phyloP scores from a whole-genome alignment of 2,113 vertebrate genomes.

The Proteles cristata region DNA sequence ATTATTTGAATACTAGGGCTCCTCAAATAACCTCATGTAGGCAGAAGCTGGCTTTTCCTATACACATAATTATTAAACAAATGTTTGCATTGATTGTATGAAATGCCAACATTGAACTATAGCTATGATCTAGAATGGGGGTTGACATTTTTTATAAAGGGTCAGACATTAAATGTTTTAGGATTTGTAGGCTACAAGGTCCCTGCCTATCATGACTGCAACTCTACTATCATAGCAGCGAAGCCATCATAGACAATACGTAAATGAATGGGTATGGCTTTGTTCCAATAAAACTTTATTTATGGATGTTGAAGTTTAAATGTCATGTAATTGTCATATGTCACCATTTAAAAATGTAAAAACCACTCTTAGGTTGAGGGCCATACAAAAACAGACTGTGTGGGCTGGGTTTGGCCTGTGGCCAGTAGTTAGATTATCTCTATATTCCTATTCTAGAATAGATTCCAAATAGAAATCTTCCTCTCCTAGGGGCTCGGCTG shows the following conservation, averaged over 20 bases:
- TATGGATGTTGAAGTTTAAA: background rate
- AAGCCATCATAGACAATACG: background rate
- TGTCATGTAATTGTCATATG: background rate
- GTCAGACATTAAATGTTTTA: background rate
- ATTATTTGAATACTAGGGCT: background rate
- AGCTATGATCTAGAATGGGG: background rate
- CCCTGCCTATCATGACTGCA: background rate
- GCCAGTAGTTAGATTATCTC: background rate
- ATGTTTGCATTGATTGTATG: background rate
- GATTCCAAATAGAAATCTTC: background rate
- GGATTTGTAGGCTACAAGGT: background rate
- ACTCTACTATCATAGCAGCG: background rate
- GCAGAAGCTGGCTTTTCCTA: background rate
- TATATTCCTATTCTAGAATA: background rate
- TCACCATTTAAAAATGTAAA: background rate
- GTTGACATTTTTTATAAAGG: background rate
- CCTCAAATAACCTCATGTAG: background rate
- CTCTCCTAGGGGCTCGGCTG: background rate
- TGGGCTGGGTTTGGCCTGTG: background rate
- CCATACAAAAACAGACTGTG: background rate
- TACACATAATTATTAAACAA: background rate
- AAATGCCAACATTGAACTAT: background rate
- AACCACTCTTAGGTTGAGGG: background rate
- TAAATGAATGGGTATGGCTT: background rate
- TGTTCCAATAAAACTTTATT: background rate